Conservation (phyloP, 2,797 vertebrate genomes). For the Catostomus latipinnis region DNA sequence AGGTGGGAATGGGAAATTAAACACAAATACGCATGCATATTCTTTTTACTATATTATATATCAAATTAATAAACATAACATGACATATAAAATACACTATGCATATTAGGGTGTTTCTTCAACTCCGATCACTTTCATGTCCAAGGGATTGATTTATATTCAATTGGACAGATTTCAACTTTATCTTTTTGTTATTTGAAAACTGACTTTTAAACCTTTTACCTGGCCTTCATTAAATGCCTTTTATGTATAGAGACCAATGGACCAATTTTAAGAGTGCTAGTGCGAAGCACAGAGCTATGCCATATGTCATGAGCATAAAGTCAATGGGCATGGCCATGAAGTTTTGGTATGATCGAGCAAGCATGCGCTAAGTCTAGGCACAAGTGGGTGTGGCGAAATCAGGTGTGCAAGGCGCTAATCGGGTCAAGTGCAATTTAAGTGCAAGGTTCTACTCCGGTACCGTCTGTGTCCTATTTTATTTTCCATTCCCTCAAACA, state of each 20-base stretch:
- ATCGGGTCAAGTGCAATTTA: no score
- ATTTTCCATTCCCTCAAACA: no score
- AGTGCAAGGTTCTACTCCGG: no score
- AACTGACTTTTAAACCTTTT: not conserved
- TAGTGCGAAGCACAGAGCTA: no score
- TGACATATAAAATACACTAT: no score
- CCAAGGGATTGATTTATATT: slow-evolving; percentile 5
- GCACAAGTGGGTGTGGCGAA: no score
- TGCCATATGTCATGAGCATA: no score
- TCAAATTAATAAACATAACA: not conserved
- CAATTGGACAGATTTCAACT: not conserved
- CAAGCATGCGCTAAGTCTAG: no score
- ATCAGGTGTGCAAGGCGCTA: no score
- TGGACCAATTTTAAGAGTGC: not conserved
- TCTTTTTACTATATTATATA: not conserved
- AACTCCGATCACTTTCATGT: slow-evolving; percentile 8
- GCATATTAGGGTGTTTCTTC: not conserved
- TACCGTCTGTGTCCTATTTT: no score
- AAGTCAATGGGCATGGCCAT: no score
- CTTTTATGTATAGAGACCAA: not conserved
- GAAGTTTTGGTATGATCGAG: no score
- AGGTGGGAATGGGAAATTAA: not conserved
- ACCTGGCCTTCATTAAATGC: not conserved
- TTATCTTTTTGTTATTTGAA: not conserved
- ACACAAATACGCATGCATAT: not conserved